phyloP scores from a whole-genome alignment of 2,113 vertebrate species.

The Chloropsis cyanopogon region DNA sequence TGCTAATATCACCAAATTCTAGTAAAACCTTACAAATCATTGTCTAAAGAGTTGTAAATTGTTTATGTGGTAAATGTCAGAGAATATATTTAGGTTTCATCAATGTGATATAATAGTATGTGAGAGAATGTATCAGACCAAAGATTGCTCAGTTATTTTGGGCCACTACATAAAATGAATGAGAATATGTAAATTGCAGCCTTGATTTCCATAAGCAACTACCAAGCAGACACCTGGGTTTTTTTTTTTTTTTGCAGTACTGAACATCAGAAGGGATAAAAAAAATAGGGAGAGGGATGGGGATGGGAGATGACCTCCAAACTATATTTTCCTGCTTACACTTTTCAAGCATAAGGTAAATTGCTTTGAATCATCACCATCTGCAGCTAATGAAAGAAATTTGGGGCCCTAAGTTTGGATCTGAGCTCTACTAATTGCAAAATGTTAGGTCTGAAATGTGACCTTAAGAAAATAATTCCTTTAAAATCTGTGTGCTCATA shows the following conservation, averaged over 20 bases:
- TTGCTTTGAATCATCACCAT: background rate
- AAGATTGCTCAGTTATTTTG: background rate
- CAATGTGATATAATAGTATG: background rate
- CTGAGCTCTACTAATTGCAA: background rate
- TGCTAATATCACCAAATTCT: background rate
- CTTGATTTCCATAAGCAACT: background rate
- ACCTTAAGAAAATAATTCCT: background rate
- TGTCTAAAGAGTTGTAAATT: background rate
- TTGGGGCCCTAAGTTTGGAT: background rate
- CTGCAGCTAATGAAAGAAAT: background rate
- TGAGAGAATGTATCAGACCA: background rate
- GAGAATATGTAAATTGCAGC: background rate
- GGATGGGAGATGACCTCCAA: rapidly evolving
- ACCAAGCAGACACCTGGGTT: background rate
- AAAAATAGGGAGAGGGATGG: rapidly evolving
- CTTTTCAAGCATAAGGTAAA: background rate
- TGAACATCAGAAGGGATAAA: background rate
- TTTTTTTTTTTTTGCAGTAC: background rate
- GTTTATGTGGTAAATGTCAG: background rate
- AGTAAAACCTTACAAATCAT: background rate
- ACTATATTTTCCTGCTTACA: no score
- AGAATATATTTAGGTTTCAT: background rate
- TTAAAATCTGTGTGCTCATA: no score
- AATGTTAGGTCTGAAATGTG: background rate
- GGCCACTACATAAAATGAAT: background rate